phyloP scores from a whole-genome alignment of 2,113 vertebrate genomes.

The Lutjanus erythropterus region DNA sequence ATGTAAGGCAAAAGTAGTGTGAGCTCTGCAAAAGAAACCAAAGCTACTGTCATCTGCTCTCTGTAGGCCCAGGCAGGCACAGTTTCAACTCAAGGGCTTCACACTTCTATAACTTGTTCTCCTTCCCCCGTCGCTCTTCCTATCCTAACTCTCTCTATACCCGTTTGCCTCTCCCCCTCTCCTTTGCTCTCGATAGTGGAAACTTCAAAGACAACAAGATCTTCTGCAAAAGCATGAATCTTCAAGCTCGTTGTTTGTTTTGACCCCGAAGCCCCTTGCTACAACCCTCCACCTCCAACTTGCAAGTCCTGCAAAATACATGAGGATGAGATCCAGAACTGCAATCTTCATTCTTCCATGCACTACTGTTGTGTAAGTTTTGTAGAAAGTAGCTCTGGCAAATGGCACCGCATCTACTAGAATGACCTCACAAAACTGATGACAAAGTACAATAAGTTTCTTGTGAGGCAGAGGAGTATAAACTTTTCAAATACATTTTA shows the following conservation, averaged over 20 bases:
- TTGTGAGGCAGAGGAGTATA: constrained; percentile 23
- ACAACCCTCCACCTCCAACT: constrained; percentile 50
- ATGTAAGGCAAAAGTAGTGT: constrained; percentile 82
- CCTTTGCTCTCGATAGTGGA: constrained; percentile 65
- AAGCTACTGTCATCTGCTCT: constrained; percentile 82
- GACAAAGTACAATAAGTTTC: constrained; percentile 41
- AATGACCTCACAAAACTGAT: constrained; percentile 52
- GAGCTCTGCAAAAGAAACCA: constrained; percentile 74
- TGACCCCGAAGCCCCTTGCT: constrained; percentile 69
- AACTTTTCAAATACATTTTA: constrained; percentile 49
- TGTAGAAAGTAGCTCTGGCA: constrained; percentile 33
- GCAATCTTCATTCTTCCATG: constrained; percentile 30
- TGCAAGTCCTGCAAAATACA: constrained; percentile 68
- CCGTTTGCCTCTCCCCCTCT: constrained; percentile 65
- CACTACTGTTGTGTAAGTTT: constrained; percentile 40
- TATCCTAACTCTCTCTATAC: constrained; percentile 64
- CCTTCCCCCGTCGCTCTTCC: constrained; percentile 71
- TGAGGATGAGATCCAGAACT: constrained; percentile 45
- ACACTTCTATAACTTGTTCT: constrained; percentile 71
- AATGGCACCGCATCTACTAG: constrained; percentile 22
- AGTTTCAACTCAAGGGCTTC: constrained; percentile 81
- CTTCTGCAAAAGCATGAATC: constrained; percentile 75
- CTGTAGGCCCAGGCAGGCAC: constrained; percentile 77
- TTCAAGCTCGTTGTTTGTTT: constrained; percentile 75
- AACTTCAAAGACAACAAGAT: constrained; percentile 76